Base-by-base conservation (phyloP, 2,888 invertebrate genomes). In the Yponomeuta plumbellus region DNA sequence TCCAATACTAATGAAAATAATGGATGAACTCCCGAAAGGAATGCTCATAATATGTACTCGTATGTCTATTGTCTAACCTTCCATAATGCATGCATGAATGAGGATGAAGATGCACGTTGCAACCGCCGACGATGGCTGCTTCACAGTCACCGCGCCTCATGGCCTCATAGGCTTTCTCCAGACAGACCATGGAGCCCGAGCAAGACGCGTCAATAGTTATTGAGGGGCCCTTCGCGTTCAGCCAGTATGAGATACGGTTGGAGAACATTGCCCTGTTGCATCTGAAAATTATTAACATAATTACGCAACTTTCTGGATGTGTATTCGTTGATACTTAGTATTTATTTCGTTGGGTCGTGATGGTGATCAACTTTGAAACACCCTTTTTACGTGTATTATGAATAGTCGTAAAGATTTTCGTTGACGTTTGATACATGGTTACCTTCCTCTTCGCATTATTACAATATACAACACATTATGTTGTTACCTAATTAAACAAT, bases 81-180 rank as follows among this genome's bases (percentile, higher is more conserved):
- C 63, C 61, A 20, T 67, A 70, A 56, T 67, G 70, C 11, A 67
- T 57, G 17, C 58, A 68, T 11, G 57, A 34, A 13, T 67, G 62
- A 2, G 93, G 92, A 67, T 92, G 91, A 26, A 93, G 75, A 67
- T 89, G 90, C 13, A 93, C 74, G 70, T 86, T 92, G 57, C 85
- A 83, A 22, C 92, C 93, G 11, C 89, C 92, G 20, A 93, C 92
- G 66, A 93, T 80, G 17, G 93, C 93, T 2, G 70, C 57, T 20
- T 70, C 70, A 26, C 70, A 70, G 23, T 58, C 57, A 2, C 70
- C 70, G 6, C 22, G 52, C 8, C 52, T 44, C 11, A 70, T 66
- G 44, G 66, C 61, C 23, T 61, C 63, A 39, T 66, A 66, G 17
- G 68, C 69, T 23, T 52, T 63, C 58, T 68, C 66, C 59, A 69